phyloP scores from a whole-genome alignment of 2,797 vertebrate species.

The Pyrocephalus nanus region DNA sequence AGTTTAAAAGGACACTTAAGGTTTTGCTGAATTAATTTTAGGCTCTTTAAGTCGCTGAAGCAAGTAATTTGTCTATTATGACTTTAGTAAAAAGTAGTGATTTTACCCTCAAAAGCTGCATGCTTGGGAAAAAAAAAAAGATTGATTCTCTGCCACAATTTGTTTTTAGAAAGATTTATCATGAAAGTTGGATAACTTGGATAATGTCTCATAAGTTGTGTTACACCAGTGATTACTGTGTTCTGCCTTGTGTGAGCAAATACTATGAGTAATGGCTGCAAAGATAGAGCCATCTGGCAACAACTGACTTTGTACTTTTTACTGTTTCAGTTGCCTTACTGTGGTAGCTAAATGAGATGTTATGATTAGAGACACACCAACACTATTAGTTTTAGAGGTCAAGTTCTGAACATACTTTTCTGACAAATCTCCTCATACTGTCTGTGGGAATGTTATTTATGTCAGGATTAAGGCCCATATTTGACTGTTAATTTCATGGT shows the following conservation, averaged over 20 bases:
- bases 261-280: conserved; percentile 16
- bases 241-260: neutral
- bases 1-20: neutral
- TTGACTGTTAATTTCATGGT: conserved; percentile 36
- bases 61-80: neutral
- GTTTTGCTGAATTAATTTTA: neutral
- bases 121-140: neutral
- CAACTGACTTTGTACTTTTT: neutral
- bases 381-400: neutral
- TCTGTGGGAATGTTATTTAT: conserved; percentile 49
- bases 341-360: neutral
- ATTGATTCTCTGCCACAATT: neutral
- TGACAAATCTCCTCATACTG: neutral
- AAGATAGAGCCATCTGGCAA: conserved; percentile 5
- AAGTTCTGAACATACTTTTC: neutral
- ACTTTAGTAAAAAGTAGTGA: neutral
- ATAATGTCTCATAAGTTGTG: neutral
- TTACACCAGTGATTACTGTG: neutral
- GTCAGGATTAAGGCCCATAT: conserved; percentile 3
- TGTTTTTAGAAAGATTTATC: neutral
- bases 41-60: neutral
- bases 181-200: neutral
- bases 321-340: neutral
- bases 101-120: neutral
- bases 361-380: conserved; percentile 12